Conservation (phyloP, 1,140 invertebrate species). For the Conus betulinus region DNA sequence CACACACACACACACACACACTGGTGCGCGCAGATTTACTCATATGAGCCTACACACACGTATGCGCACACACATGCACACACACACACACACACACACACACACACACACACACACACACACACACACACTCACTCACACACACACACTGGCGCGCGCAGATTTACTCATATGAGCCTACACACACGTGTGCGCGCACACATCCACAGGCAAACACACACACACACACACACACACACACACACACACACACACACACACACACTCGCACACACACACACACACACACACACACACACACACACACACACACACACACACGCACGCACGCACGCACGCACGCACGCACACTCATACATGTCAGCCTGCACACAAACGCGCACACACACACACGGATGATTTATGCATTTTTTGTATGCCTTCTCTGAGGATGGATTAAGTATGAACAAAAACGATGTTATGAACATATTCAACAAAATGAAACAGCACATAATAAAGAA, state of each 20-base stretch:
- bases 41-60: neutral
- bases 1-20: neutral
- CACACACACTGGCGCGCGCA: neutral
- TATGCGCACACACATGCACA: neutral
- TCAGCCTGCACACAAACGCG: neutral
- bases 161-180: neutral
- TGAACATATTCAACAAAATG: too few relatives aligned
- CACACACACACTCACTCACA: neutral
- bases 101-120: neutral
- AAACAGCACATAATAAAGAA: too few relatives aligned
- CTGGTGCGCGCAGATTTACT: neutral
- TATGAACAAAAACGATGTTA: too few relatives aligned
- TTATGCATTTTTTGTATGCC: neutral
- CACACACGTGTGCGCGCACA: neutral
- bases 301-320: neutral
- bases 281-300: slow-evolving; percentile 1
- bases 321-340: neutral
- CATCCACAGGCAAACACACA: neutral
- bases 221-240: neutral
- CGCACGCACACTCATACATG: neutral
- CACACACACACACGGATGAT: neutral
- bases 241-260: neutral
- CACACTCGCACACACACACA: neutral
- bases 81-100: slow-evolving; percentile 10
- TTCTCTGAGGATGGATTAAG: too few relatives aligned